Conservation (phyloP, 2,888 invertebrate genomes). For the Eilema depressum region DNA sequence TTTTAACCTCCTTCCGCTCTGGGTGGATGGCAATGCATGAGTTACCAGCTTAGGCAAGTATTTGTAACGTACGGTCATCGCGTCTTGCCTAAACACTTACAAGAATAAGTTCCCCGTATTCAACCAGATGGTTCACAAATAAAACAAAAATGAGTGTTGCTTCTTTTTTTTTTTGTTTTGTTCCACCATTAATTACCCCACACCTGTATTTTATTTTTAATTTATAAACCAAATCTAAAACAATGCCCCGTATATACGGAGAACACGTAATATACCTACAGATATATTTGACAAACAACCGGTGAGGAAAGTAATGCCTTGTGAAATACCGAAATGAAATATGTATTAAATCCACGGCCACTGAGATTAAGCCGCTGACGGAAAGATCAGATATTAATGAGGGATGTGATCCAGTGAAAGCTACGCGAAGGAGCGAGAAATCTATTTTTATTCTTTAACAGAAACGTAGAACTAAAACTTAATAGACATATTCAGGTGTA, state of each 20-base stretch:
- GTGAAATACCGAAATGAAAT: slow-evolving; percentile 84
- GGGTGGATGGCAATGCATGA: too few species aligned
- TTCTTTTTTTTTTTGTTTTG: not conserved
- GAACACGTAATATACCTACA: slow-evolving; percentile 67
- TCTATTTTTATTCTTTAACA: too few species aligned
- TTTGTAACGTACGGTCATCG: too few species aligned
- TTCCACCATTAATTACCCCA: not conserved
- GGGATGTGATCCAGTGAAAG: slow-evolving; percentile 14
- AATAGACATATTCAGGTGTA: too few species aligned
- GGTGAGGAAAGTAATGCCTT: slow-evolving; percentile 67
- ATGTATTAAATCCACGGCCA: slow-evolving; percentile 82
- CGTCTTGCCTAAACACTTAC: too few species aligned
- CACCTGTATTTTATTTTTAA: slow-evolving; percentile 1
- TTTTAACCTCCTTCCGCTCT: too few species aligned
- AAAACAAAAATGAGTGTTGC: not conserved
- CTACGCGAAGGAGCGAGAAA: not conserved
- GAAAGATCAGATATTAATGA: slow-evolving; percentile 75
- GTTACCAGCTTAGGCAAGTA: too few species aligned
- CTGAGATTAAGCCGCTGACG: slow-evolving; percentile 74
- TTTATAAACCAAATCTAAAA: slow-evolving; percentile 1
- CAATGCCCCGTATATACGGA: not conserved
- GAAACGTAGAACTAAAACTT: too few species aligned
- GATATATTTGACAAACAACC: slow-evolving; percentile 75
- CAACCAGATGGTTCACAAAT: not conserved
- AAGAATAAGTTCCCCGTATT: too few species aligned